A percentile compares a stretch with the other conserved stretches of the same genome.
phyloP scores from a whole-genome alignment of 2,888 invertebrate genomes.

The Ophion ventricosus region DNA sequence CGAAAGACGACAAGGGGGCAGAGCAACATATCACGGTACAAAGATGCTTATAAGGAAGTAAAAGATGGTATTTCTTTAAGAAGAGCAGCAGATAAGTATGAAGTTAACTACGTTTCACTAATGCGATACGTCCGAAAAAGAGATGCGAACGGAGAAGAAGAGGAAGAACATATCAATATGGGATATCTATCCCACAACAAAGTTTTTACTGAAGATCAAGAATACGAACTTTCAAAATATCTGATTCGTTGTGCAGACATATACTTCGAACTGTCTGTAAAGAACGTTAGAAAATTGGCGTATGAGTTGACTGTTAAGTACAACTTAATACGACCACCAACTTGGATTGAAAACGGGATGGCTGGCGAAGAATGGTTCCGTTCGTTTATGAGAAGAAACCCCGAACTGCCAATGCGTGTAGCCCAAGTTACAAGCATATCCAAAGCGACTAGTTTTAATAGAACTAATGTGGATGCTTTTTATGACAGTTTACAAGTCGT shows the following conservation, averaged over 20 bases:
- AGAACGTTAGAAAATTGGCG: neutral
- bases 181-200: too few relatives aligned
- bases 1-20: too few relatives aligned
- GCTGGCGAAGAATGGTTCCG: conserved; percentile 32
- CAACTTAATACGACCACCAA: neutral
- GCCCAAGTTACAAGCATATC: conserved; percentile 48
- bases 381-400: conserved; percentile 37
- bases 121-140: too few relatives aligned
- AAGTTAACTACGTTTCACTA: too few relatives aligned
- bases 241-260: neutral
- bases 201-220: too few relatives aligned
- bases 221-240: neutral
- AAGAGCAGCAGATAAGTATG: too few relatives aligned
- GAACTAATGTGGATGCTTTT: conserved; percentile 13
- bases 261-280: neutral
- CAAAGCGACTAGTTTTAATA: conserved; percentile 46
- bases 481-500: conserved; percentile 11
- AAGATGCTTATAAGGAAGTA: too few relatives aligned
- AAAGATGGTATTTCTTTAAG: too few relatives aligned
- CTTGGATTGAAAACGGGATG: conserved; percentile 5
- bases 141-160: too few relatives aligned
- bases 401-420: conserved; percentile 40
- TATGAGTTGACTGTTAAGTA: neutral
- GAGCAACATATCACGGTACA: too few relatives aligned
- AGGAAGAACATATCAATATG: too few relatives aligned